These are phyloP conservation scores for Zenarchopterus dispar DNA, from an alignment of 2,797 vertebrate genomes.

Conservation along the genomic window DNA sequence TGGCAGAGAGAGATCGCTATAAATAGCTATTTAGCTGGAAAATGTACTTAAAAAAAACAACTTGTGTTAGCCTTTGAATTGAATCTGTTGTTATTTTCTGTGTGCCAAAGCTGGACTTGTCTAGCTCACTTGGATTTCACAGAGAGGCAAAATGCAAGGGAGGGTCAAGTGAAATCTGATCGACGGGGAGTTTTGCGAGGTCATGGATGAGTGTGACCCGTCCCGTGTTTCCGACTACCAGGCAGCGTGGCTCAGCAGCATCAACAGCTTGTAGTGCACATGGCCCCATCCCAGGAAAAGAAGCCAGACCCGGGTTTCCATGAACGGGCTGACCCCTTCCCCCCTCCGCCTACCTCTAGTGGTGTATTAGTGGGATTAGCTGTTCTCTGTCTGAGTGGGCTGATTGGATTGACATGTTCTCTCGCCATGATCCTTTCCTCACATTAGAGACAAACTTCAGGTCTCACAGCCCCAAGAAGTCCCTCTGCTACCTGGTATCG, in stretches of 20 bases:
- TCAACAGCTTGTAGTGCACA: constrained; percentile 13
- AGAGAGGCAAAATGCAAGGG: constrained; percentile 14
- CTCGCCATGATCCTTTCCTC: constrained; percentile 52
- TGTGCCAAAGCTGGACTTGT: neutral
- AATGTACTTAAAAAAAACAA: constrained; percentile 4
- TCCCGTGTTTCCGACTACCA: constrained; percentile 17
- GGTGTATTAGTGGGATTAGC: constrained; percentile 68
- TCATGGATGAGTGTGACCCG: constrained; percentile 12
- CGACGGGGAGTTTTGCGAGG: neutral
- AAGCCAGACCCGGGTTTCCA: constrained; percentile 52
- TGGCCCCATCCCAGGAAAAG: constrained; percentile 56
- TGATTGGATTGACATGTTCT: constrained; percentile 66
- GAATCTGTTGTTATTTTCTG: neutral
- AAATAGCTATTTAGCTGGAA: constrained; percentile 60
- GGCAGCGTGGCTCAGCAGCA: constrained; percentile 30
- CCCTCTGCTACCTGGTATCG: neutral
- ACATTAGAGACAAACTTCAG: constrained; percentile 31
- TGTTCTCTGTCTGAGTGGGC: constrained; percentile 70
- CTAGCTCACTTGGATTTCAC: no score
- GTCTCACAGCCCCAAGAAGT: neutral
- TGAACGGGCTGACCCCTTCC: constrained; percentile 46
- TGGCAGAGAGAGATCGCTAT: constrained; percentile 39
- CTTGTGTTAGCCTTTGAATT: neutral
- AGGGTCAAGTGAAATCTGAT: constrained; percentile 25
- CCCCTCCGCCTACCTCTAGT: constrained; percentile 24